Evolutionary conservation across 1,140 invertebrate species (phyloP).

Genomic region (Elysia chlorotica): DNA sequence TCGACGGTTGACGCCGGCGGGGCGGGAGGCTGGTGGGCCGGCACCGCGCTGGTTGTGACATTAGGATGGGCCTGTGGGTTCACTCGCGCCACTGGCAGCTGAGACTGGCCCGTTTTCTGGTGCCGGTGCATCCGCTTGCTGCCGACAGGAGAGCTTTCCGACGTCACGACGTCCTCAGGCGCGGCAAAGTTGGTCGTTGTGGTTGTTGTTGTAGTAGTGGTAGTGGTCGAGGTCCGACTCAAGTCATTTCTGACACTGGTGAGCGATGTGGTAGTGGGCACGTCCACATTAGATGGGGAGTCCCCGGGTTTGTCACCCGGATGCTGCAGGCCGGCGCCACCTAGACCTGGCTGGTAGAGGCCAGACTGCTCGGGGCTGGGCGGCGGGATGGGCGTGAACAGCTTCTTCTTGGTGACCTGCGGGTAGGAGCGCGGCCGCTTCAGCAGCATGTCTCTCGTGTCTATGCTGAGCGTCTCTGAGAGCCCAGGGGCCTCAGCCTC

Average conservation of each 20-base stretch:
- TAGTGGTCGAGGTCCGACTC: not conserved
- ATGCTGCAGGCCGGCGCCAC: not conserved
- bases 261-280: not conserved
- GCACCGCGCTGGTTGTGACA: too few species aligned
- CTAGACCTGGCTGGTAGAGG: not conserved
- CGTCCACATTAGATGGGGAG: not conserved
- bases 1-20: too few species aligned
- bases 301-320: not conserved
- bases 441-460: not conserved
- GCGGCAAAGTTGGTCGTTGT: not conserved
- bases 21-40: too few species aligned
- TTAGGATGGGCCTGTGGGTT: conserved; percentile 14
- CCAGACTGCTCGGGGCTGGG: conserved; percentile 17
- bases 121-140: not conserved
- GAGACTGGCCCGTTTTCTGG: not conserved
- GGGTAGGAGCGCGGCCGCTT: conserved; percentile 11
- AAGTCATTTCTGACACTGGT: not conserved
- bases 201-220: not conserved
- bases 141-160: not conserved
- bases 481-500: too few species aligned
- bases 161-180: not conserved
- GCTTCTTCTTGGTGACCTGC: not conserved
- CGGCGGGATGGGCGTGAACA: conserved; percentile 19
- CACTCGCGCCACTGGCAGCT: conserved; percentile 15
- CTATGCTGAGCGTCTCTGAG: too few species aligned